These are phyloP conservation scores for Abrostola tripartita DNA, from an alignment of 2,888 invertebrate species.

Conservation along the genomic window DNA sequence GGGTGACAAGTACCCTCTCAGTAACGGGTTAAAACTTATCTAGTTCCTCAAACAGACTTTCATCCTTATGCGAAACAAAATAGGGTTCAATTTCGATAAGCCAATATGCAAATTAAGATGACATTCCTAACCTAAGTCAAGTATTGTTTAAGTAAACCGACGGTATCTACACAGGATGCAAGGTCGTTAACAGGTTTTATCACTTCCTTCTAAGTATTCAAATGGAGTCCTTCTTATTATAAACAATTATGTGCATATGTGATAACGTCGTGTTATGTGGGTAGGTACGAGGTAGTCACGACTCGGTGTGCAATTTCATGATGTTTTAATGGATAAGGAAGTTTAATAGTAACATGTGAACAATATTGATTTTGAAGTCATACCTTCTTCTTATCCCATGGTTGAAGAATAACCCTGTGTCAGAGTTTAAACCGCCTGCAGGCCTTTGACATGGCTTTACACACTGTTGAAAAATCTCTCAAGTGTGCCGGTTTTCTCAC, in stretches of 20 bases:
- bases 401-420: too few species aligned
- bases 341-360: background rate
- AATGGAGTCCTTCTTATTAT: conserved; percentile 59
- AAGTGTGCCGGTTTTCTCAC: too few species aligned
- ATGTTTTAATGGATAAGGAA: conserved; percentile 17
- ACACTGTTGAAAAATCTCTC: too few species aligned
- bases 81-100: conserved; percentile 23
- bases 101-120: conserved; percentile 52
- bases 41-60: background rate
- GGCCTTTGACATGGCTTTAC: too few species aligned
- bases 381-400: too few species aligned
- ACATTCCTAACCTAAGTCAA: conserved; percentile 68
- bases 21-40: conserved; percentile 52
- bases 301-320: conserved; percentile 22
- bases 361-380: background rate
- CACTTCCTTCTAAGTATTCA: conserved; percentile 72
- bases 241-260: conserved; percentile 60
- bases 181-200: conserved; percentile 71
- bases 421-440: too few species aligned
- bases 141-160: conserved; percentile 68
- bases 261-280: conserved; percentile 43
- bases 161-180: conserved; percentile 78
- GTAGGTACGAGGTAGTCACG: conserved; percentile 32
- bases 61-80: background rate
- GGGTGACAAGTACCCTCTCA: conserved; percentile 45